These are phyloP conservation scores for Tor tambroides DNA, from an alignment of 2,113 vertebrate genomes.

Conservation along the genomic window DNA sequence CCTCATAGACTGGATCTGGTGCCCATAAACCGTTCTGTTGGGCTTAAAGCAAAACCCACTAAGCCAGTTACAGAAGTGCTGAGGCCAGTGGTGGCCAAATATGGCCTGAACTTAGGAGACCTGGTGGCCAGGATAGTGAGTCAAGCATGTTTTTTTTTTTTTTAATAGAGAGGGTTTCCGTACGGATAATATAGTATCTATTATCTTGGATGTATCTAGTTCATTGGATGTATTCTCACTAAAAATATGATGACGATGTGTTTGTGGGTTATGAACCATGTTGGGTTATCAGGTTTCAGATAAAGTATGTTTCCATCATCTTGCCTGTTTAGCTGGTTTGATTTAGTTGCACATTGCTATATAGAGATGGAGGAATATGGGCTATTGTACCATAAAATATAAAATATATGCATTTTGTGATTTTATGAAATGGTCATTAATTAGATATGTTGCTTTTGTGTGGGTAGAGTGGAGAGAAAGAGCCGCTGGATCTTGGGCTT, in stretches of 20 bases:
- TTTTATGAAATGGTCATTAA: neutral
- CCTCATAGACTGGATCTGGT: conserved; percentile 89
- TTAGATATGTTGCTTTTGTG: conserved; percentile 30
- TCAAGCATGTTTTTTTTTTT: conserved; percentile 48
- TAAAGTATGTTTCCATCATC: neutral
- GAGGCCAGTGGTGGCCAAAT: conserved; percentile 95
- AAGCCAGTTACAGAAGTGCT: conserved; percentile 97
- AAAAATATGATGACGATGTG: neutral
- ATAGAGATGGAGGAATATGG: neutral
- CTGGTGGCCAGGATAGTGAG: conserved; percentile 94
- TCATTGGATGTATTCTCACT: neutral
- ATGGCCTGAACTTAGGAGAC: conserved; percentile 90
- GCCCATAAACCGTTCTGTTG: conserved; percentile 96
- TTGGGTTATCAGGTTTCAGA: neutral
- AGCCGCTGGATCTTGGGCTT: conserved; percentile 92
- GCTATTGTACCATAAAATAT: neutral
- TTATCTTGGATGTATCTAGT: too few species aligned
- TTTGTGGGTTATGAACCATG: neutral
- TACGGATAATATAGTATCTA: neutral
- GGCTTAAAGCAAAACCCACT: conserved; percentile 96
- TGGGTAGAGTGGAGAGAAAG: conserved; percentile 88
- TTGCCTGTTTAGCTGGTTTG: conserved; percentile 29
- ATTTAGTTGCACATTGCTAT: neutral
- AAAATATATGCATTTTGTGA: neutral
- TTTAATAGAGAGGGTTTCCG: neutral